Base-by-base conservation (phyloP, 2,888 invertebrate species). In the Leucophenga montana region DNA sequence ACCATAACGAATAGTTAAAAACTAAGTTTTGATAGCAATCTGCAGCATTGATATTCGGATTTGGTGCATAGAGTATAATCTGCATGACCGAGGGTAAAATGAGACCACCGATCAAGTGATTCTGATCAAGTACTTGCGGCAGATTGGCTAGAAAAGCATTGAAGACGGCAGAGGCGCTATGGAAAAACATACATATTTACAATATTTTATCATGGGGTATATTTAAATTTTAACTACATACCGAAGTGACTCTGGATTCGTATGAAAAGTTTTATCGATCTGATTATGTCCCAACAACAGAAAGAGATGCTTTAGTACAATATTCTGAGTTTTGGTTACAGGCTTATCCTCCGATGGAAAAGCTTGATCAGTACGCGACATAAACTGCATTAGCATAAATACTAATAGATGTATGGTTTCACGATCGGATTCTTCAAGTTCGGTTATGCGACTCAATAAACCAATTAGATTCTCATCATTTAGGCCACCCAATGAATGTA, bases 371-470 rank as follows among this genome's bases (percentile, higher is more conserved):
- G 92, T 92, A 79, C 94, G 91, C 0, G 97, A 96, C 86, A 98
- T 91, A 88, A 98, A 98, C 90, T 98, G 98, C 95, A 99, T 97
- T 14, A 99, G 92, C n/a, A 99, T 91, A 82, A 97, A 96, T 13
- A 98, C 95, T 48, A 99, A 90, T 31, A 98, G 90, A 87, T 98
- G 98, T 80, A 97, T 95, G 0, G 99, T 98, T 89, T 99, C 98
- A 77, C 95, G 93, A 86, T 99, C 99, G 0, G 96, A 93, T 85
- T 98, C 98, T 85, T 99, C 98, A 65, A 96, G 90, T 85, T 99
- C 99, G 73, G 97, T 94, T 1, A 97, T 94, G 84, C 95, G 92
- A 74, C 97, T 96, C 53, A 98, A 91, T 72, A 95, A 92, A 1
- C 92, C 92, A 33, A 94, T 92, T 48, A 95, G 89, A 85, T 95